Evolutionary conservation across 2,888 invertebrate species (phyloP).

Genomic region (Meganola albula): DNA sequence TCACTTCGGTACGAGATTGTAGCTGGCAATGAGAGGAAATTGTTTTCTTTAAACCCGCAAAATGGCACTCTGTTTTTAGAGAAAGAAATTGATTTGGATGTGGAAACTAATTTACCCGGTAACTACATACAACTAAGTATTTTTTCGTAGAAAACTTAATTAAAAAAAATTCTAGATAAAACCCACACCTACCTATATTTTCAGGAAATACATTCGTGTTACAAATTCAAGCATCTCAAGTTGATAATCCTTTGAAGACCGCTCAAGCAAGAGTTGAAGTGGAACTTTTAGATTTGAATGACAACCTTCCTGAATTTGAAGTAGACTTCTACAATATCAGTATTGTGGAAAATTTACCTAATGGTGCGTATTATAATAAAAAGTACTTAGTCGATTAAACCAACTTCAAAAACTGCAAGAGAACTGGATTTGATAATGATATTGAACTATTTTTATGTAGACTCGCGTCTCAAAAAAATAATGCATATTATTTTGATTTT

Average conservation of each 20-base stretch:
- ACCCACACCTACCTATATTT: too few relatives aligned
- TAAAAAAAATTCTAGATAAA: too few relatives aligned
- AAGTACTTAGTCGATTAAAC: too few relatives aligned
- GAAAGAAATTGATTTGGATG: slow-evolving; percentile 88
- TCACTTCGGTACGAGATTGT: slow-evolving; percentile 87
- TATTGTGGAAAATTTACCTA: slow-evolving; percentile 93
- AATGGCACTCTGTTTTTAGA: slow-evolving; percentile 88
- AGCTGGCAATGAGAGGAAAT: slow-evolving; percentile 86
- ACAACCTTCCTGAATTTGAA: slow-evolving; percentile 91
- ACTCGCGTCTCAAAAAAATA: too few relatives aligned
- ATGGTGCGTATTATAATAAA: slow-evolving; percentile 71
- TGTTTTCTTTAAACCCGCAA: slow-evolving; percentile 84
- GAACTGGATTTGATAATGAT: too few relatives aligned
- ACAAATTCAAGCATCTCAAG: slow-evolving; percentile 87
- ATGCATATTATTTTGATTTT: too few relatives aligned
- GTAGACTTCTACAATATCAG: slow-evolving; percentile 94
- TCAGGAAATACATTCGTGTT: slow-evolving; percentile 83
- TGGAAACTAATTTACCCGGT: slow-evolving; percentile 82
- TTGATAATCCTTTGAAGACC: slow-evolving; percentile 86
- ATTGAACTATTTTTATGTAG: too few relatives aligned
- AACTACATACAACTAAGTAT: slow-evolving; percentile 11
- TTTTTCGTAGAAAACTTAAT: neutral
- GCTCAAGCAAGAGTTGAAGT: slow-evolving; percentile 86
- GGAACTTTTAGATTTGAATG: slow-evolving; percentile 86
- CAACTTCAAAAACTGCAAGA: too few relatives aligned